These are phyloP conservation scores for Hemicrepidius hirtus DNA, from an alignment of 2,888 invertebrate species.

Conservation along the genomic window DNA sequence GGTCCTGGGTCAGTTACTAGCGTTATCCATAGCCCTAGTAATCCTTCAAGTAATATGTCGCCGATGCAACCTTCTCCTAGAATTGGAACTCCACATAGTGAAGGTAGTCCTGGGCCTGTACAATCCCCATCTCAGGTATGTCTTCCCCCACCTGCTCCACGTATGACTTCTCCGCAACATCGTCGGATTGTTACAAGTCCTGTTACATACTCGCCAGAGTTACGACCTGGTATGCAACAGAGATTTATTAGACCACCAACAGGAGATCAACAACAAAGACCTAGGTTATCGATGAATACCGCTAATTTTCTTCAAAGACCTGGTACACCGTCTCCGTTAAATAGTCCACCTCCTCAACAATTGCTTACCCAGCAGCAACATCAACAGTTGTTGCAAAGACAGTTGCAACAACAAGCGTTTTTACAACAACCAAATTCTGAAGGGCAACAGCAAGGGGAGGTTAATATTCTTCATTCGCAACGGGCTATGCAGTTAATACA, in stretches of 20 bases:
- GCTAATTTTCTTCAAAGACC: conserved; percentile 69
- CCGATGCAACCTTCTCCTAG: conserved; percentile 77
- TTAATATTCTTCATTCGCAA: conserved; percentile 71
- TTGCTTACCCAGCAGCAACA: conserved; percentile 66
- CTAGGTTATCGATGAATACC: conserved; percentile 64
- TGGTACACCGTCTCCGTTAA: conserved; percentile 68
- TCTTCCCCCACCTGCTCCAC: conserved; percentile 72
- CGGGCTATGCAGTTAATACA: conserved; percentile 67
- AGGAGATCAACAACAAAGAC: conserved; percentile 66
- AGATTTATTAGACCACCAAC: conserved; percentile 65
- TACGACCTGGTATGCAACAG: conserved; percentile 64
- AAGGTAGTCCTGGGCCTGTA: conserved; percentile 76
- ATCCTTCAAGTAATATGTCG: conserved; percentile 72
- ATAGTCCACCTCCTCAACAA: conserved; percentile 69
- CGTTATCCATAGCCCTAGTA: conserved; percentile 73
- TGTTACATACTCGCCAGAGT: conserved; percentile 63
- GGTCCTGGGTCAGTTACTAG: conserved; percentile 69
- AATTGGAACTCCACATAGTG: conserved; percentile 78
- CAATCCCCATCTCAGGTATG: conserved; percentile 72
- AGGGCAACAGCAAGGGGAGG: conserved; percentile 71
- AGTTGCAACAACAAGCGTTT: conserved; percentile 60
- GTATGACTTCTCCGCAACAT: conserved; percentile 77
- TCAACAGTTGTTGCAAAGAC: conserved; percentile 59
- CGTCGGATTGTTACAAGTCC: conserved; percentile 76
- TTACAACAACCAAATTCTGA: conserved; percentile 63